These are phyloP conservation scores for Silurus meridionalis DNA, from an alignment of 2,113 vertebrate genomes.

Conservation along the genomic window DNA sequence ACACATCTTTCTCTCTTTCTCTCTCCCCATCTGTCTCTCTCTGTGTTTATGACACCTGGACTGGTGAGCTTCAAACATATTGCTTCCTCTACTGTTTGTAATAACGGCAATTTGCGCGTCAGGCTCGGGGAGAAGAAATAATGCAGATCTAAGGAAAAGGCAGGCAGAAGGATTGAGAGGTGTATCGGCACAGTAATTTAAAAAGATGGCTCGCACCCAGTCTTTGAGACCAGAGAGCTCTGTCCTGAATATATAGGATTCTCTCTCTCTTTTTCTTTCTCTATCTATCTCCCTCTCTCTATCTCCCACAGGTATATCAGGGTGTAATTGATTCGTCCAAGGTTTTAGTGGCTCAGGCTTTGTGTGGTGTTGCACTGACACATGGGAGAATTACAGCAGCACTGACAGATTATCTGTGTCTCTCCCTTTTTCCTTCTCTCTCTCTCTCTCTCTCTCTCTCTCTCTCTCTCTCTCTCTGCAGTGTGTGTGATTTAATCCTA, in stretches of 20 bases:
- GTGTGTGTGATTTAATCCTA: background rate
- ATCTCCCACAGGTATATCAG: constrained; percentile 30
- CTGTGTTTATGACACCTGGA: constrained; percentile 49
- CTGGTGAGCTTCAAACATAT: constrained; percentile 47
- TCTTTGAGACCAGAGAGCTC: constrained; percentile 3
- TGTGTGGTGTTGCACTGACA: constrained; percentile 39
- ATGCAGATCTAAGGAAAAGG: constrained; percentile 57
- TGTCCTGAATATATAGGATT: constrained; percentile 40
- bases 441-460: background rate
- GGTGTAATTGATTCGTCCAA: constrained; percentile 52
- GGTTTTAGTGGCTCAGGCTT: constrained; percentile 43
- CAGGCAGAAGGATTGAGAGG: constrained; percentile 50
- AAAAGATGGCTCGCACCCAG: constrained; percentile 49
- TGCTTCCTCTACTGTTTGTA: constrained; percentile 49
- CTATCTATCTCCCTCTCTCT: background rate
- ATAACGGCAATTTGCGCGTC: constrained; percentile 51
- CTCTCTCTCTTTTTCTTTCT: constrained; percentile 5
- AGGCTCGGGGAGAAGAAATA: constrained; percentile 50
- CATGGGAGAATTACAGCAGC: constrained; percentile 39
- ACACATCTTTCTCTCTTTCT: constrained; percentile 17
- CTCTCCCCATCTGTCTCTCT: constrained; percentile 6
- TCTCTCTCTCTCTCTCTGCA: too few species aligned
- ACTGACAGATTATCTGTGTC: constrained; percentile 36
- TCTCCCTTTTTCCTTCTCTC: background rate
- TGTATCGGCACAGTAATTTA: constrained; percentile 56